phyloP scores from a whole-genome alignment of 2,797 vertebrate species.

The Melanotaenia nigrans region DNA sequence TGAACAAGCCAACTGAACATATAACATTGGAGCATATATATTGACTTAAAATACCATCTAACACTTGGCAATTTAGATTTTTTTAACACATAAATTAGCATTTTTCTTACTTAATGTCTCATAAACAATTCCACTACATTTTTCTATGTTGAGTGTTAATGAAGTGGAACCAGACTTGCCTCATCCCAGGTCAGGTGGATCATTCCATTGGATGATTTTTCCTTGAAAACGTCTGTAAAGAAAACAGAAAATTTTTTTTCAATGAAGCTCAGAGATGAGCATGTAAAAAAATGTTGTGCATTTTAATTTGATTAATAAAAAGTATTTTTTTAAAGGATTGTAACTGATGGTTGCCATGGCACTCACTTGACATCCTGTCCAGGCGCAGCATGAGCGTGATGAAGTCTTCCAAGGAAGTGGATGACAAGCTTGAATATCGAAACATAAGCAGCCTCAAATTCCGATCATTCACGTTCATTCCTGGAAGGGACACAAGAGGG shows the following conservation, averaged over 20 bases:
- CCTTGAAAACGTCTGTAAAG: slow-evolving; percentile 31
- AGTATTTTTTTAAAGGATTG: background rate
- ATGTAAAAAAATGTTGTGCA: background rate
- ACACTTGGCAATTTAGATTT: background rate
- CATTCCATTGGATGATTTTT: slow-evolving; percentile 24
- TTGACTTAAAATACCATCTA: background rate
- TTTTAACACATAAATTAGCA: background rate
- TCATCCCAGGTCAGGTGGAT: slow-evolving; percentile 37
- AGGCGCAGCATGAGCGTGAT: slow-evolving; percentile 57
- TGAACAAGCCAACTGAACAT: no score
- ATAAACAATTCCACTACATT: background rate
- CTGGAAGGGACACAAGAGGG: slow-evolving; percentile 27
- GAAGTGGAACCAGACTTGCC: slow-evolving; percentile 19
- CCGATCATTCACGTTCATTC: background rate
- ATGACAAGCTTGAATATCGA: slow-evolving; percentile 15
- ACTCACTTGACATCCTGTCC: slow-evolving; percentile 42
- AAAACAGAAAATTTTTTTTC: slow-evolving; percentile 7
- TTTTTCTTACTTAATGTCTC: background rate
- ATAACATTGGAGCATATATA: background rate
- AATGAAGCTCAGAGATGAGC: background rate
- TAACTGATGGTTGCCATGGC: background rate
- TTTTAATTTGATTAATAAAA: background rate
- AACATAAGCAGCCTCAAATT: slow-evolving; percentile 17
- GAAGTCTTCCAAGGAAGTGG: slow-evolving; percentile 41
- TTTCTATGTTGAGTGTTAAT: background rate